Evolutionary conservation across 2,888 invertebrate species (phyloP).

Genomic region (Tetrapedia diversipes): DNA sequence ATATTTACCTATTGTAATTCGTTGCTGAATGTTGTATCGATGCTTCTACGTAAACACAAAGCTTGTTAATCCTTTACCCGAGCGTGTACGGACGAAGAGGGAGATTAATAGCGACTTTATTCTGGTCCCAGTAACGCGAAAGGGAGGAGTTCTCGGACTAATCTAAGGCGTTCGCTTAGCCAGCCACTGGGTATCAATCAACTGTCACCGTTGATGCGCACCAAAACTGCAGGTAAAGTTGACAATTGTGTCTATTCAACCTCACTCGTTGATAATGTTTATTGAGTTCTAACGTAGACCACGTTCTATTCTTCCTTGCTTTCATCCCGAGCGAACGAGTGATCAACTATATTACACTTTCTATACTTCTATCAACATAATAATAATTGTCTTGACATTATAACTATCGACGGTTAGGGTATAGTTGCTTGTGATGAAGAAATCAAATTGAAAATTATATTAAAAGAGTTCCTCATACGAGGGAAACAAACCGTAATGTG

Average conservation of each 20-base stretch:
- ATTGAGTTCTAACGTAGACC: constrained; percentile 57
- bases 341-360: not conserved
- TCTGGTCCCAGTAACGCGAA: constrained; percentile 79
- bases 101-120: constrained; percentile 56
- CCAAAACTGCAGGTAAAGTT: constrained; percentile 83
- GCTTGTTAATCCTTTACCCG: constrained; percentile 71
- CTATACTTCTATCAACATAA: not conserved
- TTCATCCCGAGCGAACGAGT: constrained; percentile 52
- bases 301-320: constrained; percentile 28
- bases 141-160: constrained; percentile 81
- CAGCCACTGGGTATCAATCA: constrained; percentile 87
- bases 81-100: constrained; percentile 31
- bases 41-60: constrained; percentile 74
- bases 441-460: too few species aligned
- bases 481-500: too few species aligned
- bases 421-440: too few species aligned
- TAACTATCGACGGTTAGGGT: too few species aligned
- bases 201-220: constrained; percentile 85
- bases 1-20: constrained; percentile 74
- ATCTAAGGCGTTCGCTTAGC: constrained; percentile 86
- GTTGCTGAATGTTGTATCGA: constrained; percentile 81
- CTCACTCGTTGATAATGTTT: constrained; percentile 23
- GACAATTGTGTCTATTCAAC: constrained; percentile 17
- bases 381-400: too few species aligned
- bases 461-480: too few species aligned